Conservation (phyloP, 1,140 invertebrate species). For the Chrysomallon squamiferum region DNA sequence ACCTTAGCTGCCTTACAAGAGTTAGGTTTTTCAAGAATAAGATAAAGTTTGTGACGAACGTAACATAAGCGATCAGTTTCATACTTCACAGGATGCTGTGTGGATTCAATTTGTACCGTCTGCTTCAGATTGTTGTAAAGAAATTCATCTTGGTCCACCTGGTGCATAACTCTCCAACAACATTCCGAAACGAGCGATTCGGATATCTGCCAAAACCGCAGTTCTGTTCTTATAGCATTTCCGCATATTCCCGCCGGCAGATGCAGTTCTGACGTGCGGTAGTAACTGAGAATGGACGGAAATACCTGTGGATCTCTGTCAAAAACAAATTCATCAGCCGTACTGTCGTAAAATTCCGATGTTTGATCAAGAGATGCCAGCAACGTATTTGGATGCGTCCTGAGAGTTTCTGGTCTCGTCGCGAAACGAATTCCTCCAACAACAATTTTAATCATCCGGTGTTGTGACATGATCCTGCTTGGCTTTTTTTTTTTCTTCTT, state of each 20-base stretch:
- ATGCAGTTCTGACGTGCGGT: constrained; percentile 94
- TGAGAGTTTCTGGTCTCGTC: constrained; percentile 31
- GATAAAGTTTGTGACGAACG: constrained; percentile 14
- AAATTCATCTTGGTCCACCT: constrained; percentile 25
- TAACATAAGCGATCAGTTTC: not conserved
- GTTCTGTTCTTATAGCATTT: constrained; percentile 38
- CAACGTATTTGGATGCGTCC: constrained; percentile 30
- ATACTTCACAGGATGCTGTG: not conserved
- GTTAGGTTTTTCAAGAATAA: constrained; percentile 31
- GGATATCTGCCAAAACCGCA: constrained; percentile 40
- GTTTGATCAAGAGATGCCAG: constrained; percentile 18
- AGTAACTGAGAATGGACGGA: constrained; percentile 94
- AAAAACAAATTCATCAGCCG: constrained; percentile 96
- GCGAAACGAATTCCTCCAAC: constrained; percentile 37
- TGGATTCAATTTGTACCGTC: constrained; percentile 17
- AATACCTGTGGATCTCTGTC: constrained; percentile 96
- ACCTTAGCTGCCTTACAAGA: constrained; percentile 30
- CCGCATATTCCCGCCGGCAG: constrained; percentile 96
- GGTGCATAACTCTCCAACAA: constrained; percentile 32
- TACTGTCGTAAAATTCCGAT: constrained; percentile 9
- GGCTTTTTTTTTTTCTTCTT: too few species aligned
- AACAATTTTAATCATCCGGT: constrained; percentile 33
- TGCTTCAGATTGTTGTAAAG: constrained; percentile 25
- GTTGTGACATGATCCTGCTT: too few species aligned
- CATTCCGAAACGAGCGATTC: constrained; percentile 31